A percentile compares a stretch with the other conserved stretches of the same genome.
Evolutionary conservation across 2,113 vertebrate genomes (phyloP).

Genomic region (Pleuronectes platessa): DNA sequence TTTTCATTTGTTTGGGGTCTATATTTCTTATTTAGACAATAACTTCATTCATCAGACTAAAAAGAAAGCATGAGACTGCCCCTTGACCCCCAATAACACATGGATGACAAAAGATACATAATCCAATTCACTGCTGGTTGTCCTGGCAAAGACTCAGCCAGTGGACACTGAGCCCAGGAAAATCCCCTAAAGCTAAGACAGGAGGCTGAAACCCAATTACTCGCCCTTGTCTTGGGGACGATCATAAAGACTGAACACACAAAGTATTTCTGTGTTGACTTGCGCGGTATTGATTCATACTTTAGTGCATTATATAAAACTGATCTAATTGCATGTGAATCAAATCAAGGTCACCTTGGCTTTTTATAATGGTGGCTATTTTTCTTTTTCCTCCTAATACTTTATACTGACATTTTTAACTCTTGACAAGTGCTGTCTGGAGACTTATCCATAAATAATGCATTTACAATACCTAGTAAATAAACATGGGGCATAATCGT

Average conservation of each 20-base stretch:
- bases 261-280: slow-evolving; percentile 70
- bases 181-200: slow-evolving; percentile 51
- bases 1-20: neutral
- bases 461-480: slow-evolving; percentile 99
- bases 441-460: slow-evolving; percentile 98
- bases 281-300: slow-evolving; percentile 79
- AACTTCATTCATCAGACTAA: slow-evolving; percentile 8
- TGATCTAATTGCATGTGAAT: slow-evolving; percentile 91
- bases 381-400: slow-evolving; percentile 78
- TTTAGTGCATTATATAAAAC: slow-evolving; percentile 86
- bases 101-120: slow-evolving; percentile 11
- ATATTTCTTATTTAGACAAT: neutral
- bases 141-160: slow-evolving; percentile 46
- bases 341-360: slow-evolving; percentile 90
- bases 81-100: slow-evolving; percentile 6
- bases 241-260: slow-evolving; percentile 72
- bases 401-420: slow-evolving; percentile 95
- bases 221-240: slow-evolving; percentile 73
- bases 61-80: neutral
- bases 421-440: slow-evolving; percentile 93
- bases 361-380: slow-evolving; percentile 94
- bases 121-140: slow-evolving; percentile 33
- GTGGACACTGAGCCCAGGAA: slow-evolving; percentile 32
- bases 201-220: slow-evolving; percentile 52
- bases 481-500: slow-evolving; percentile 94